A percentile compares a stretch with the other conserved stretches of the same genome.
phyloP scores from a whole-genome alignment of 2,113 vertebrate genomes.

The Platichthys stellatus region DNA sequence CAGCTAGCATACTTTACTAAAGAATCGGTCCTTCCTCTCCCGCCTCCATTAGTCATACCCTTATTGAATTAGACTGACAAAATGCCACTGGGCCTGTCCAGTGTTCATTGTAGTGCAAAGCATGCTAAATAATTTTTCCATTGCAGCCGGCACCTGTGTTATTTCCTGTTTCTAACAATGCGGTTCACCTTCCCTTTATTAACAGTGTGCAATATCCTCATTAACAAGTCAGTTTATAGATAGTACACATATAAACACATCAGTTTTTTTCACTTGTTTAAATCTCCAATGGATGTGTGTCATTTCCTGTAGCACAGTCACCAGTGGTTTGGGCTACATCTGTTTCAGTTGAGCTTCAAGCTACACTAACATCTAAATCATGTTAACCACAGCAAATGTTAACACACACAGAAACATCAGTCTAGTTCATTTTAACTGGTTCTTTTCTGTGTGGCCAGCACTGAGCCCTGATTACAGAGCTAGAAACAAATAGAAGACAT shows the following conservation, averaged over 20 bases:
- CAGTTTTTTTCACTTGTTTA: background rate
- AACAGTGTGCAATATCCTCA: background rate
- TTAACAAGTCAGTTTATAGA: background rate
- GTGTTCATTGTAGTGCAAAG: constrained; percentile 22
- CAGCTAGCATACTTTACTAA: background rate
- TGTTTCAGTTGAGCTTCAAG: constrained; percentile 8
- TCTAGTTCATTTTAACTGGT: background rate
- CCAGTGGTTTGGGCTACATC: background rate
- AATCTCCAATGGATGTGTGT: constrained; percentile 21
- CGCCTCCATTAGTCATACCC: background rate
- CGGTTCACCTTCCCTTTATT: background rate
- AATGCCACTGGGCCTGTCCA: constrained; percentile 18
- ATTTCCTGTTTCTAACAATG: background rate
- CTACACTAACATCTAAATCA: background rate
- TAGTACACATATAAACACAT: accelerated
- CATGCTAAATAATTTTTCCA: constrained; percentile 14
- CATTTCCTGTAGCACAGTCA: constrained; percentile 44
- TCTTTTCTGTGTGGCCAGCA: background rate
- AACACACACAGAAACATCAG: no score
- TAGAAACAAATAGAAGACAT: background rate
- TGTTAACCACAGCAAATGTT: background rate
- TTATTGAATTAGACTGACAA: constrained; percentile 41
- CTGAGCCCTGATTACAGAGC: background rate
- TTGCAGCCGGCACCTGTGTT: background rate
- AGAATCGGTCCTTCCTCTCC: constrained; percentile 12